Base-by-base conservation (phyloP, 2,888 invertebrate species). In the Pecten maximus region DNA sequence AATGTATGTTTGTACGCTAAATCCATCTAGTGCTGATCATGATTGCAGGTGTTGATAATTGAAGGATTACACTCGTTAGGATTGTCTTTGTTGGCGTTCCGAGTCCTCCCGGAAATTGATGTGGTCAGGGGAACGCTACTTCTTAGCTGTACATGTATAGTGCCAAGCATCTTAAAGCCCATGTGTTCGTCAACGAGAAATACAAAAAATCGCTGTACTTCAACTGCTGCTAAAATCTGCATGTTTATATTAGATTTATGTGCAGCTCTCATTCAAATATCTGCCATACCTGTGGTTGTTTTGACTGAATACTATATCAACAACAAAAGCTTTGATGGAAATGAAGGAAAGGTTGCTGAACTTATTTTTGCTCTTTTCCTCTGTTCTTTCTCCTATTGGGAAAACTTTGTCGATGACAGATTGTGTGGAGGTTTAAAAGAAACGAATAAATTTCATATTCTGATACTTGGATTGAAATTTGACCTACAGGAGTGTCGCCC, bases 51-150 rank as follows among this genome's bases (percentile, higher is more conserved):
- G 4, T 0, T 94, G 16, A 0, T 93, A 0, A 89, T 93, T 40
- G 95, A 95, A 88, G 87, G 88, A 3, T 86, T 94, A 2, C 95
- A 95, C 88, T 91, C 94, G 0, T 90, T 95, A 40, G 96, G 96
- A 12, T 92, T 96, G 4, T 94, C 95, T 88, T 92, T 96, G 16
- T 93, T 96, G 48, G 94, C 95, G 35, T 96, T 96, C 91, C 92
- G 95, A 16, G 93, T 96, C 6, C 91, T 96, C n/a, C 95, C 95
- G 23, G 93, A 94, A 28, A 90, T 95, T 89, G 95, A 95, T 91
- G 93, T 95, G 88, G 92, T 95, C 19, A 93, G 94, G 23, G 95
- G 95, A 8, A 92, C 95, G 0, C 91, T 96, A 40, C 90, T 96
- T 6, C 93, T 96, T 91, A 94, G 93, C 86, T 93, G 94, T 8